A percentile compares a stretch with the other conserved stretches of the same genome.
Conservation (phyloP, 2,797 vertebrate genomes). For the Pseudocheirus occidentalis region DNA sequence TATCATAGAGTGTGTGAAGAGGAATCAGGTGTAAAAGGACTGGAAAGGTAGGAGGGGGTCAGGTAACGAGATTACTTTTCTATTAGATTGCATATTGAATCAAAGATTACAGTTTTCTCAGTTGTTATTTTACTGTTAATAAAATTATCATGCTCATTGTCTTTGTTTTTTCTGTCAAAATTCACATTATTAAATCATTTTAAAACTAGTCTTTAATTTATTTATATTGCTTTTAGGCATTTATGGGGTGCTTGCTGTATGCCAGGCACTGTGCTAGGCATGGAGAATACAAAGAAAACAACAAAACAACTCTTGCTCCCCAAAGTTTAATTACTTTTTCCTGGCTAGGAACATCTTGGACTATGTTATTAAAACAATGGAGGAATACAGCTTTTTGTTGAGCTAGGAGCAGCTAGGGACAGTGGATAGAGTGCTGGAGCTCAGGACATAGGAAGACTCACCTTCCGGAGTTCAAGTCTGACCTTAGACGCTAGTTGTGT, state of each 20-base stretch:
- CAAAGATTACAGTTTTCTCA: not conserved
- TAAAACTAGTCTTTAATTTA: not conserved
- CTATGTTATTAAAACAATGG: not conserved
- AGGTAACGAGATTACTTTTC: not conserved
- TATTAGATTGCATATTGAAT: too few relatives aligned
- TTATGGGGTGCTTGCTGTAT: not conserved
- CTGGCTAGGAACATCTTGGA: not conserved
- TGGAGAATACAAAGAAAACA: not conserved
- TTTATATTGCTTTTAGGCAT: not conserved
- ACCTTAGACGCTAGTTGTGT: not conserved
- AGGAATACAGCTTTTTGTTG: not conserved
- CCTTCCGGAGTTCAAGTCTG: not conserved
- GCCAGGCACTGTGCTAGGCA: not conserved
- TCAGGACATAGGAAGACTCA: not conserved
- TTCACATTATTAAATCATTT: not conserved
- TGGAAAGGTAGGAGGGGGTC: not conserved
- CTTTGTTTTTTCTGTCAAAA: too few relatives aligned
- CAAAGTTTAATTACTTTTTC: not conserved
- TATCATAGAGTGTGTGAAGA: not conserved
- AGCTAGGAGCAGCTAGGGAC: not conserved
- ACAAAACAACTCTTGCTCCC: not conserved
- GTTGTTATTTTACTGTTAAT: not conserved
- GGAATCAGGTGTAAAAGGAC: too few relatives aligned
- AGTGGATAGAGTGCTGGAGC: too few relatives aligned
- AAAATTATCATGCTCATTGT: too few relatives aligned